phyloP scores from a whole-genome alignment of 2,797 vertebrate genomes.

The Characodon lateralis region DNA sequence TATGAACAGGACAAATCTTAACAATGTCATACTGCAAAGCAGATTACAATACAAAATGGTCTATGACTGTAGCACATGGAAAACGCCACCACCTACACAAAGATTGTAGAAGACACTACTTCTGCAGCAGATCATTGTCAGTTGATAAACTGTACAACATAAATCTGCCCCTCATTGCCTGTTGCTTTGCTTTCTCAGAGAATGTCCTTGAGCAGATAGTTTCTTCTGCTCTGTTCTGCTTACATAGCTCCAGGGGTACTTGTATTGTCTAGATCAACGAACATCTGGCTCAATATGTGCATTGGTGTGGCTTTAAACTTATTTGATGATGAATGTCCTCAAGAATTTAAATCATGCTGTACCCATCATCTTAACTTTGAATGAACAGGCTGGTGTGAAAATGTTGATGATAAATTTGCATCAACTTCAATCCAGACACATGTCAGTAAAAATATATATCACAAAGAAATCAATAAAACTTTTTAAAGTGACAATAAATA shows the following conservation, averaged over 20 bases:
- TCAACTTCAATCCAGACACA: neutral
- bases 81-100: neutral
- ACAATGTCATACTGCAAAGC: neutral
- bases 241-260: conserved; percentile 26
- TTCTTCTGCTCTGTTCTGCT: conserved; percentile 35
- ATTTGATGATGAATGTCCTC: conserved; percentile 1
- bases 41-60: neutral
- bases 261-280: conserved; percentile 58
- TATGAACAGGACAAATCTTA: neutral
- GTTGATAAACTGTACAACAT: neutral
- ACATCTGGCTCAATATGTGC: conserved; percentile 16
- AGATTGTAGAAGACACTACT: neutral
- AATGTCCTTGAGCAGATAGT: conserved; percentile 58
- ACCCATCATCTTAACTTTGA: neutral
- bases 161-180: conserved; percentile 11
- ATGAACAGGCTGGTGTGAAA: neutral
- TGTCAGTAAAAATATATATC: neutral
- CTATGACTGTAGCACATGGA: neutral
- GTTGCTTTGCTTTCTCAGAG: conserved; percentile 26
- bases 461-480: neutral
- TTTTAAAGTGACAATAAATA: neutral
- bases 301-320: neutral
- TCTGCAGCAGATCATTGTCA: conserved; percentile 6
- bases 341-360: neutral
- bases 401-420: neutral